These are phyloP conservation scores for Yoshiicerus persimilis DNA, from an alignment of 1,140 invertebrate genomes.

Conservation along the genomic window DNA sequence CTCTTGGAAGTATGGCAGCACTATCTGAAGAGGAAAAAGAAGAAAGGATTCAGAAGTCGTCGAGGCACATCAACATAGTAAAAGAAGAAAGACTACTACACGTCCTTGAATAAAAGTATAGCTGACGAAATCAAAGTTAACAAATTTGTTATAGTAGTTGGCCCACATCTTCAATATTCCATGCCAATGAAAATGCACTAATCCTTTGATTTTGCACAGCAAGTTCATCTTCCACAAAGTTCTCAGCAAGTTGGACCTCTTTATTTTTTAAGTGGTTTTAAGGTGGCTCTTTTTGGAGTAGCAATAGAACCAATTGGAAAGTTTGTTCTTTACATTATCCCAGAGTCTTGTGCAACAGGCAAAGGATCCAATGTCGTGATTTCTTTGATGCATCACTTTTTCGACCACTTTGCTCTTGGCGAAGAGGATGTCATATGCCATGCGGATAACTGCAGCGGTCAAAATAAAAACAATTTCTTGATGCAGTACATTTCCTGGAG, in stretches of 20 bases:
- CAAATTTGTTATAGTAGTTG: background rate
- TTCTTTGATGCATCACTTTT: slow-evolving; percentile 23
- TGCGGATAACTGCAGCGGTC: slow-evolving; percentile 22
- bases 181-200: background rate
- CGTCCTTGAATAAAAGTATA: background rate
- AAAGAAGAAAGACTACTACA: background rate
- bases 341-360: background rate
- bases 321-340: slow-evolving; percentile 24
- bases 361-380: slow-evolving; percentile 20
- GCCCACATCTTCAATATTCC: background rate
- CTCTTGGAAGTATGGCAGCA: background rate
- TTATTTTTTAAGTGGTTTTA: slow-evolving; percentile 11
- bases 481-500: slow-evolving; percentile 8
- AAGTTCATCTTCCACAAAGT: background rate
- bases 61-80: background rate
- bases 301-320: background rate
- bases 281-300: slow-evolving; percentile 6
- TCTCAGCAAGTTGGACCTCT: slow-evolving; percentile 17
- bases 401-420: slow-evolving; percentile 5
- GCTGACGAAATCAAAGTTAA: background rate
- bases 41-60: background rate
- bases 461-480: slow-evolving; percentile 31
- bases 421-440: background rate
- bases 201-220: slow-evolving; percentile 28
- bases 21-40: background rate